Evolutionary conservation across 2,888 invertebrate species (phyloP).

Genomic region (Junonia oenone): DNA sequence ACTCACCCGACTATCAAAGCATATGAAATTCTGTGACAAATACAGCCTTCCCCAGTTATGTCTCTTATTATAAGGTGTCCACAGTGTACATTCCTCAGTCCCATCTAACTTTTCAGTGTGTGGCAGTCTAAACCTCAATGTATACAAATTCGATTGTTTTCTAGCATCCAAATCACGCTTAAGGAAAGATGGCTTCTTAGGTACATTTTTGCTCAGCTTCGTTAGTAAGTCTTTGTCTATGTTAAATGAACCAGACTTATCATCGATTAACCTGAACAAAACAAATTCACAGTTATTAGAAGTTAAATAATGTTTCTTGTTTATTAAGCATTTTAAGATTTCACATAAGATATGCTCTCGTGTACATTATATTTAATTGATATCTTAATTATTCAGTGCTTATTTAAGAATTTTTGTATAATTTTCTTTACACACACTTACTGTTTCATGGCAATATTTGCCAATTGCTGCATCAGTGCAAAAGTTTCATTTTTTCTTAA

Average conservation of each 20-base stretch:
- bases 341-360: no score
- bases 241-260: constrained; percentile 91
- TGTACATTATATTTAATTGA: no score
- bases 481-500: constrained; percentile 93
- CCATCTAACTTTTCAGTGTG: constrained; percentile 96
- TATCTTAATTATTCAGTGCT: no score
- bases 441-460: constrained; percentile 98
- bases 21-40: constrained; percentile 95
- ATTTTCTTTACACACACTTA: constrained; percentile 59
- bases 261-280: constrained; percentile 87
- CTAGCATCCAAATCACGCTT: constrained; percentile 97
- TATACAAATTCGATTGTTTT: constrained; percentile 94
- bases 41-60: constrained; percentile 93
- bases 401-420: no score
- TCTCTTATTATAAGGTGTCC: constrained; percentile 96
- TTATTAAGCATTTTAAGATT: no score
- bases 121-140: constrained; percentile 91
- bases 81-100: constrained; percentile 92
- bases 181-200: constrained; percentile 93
- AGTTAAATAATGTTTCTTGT: no score
- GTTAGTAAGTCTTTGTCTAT: constrained; percentile 91
- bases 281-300: no score
- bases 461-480: constrained; percentile 94
- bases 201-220: constrained; percentile 91
- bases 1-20: constrained; percentile 95